A percentile compares a stretch with the other conserved stretches of the same genome.
Evolutionary conservation across 2,113 vertebrate genomes (phyloP).

Genomic region (Oreochromis niloticus): DNA sequence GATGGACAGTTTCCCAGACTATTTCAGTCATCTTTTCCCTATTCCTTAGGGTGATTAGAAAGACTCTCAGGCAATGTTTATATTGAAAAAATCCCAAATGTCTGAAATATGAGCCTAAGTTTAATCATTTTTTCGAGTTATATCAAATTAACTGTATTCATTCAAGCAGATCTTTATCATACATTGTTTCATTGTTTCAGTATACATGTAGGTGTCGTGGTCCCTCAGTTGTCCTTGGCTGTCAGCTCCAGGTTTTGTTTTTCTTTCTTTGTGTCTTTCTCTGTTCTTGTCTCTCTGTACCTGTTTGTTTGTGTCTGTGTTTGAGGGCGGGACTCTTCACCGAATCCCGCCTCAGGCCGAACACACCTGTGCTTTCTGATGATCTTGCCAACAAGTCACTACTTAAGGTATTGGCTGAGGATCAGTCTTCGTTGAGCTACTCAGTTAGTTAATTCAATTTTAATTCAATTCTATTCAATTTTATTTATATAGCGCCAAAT

Average conservation of each 20-base stretch:
- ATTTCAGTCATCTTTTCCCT: background rate
- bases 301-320: background rate
- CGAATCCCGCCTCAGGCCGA: rapidly evolving
- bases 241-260: background rate
- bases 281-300: background rate
- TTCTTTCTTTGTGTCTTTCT: background rate
- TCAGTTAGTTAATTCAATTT: background rate
- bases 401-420: background rate
- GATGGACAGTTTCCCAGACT: background rate
- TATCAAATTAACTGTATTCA: background rate
- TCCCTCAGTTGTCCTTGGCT: background rate
- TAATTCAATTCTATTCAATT: too few relatives aligned
- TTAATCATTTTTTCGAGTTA: background rate
- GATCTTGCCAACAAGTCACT: background rate
- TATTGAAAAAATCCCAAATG: background rate
- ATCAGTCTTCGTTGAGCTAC: background rate
- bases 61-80: background rate
- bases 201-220: background rate
- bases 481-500: too few relatives aligned
- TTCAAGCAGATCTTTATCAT: background rate
- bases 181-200: background rate
- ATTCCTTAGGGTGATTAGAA: background rate
- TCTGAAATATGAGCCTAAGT: background rate
- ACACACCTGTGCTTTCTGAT: background rate
- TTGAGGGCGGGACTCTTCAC: background rate